Percentiles rank a stretch among this genome's conserved stretches.
phyloP scores from a whole-genome alignment of 1,140 invertebrate genomes.

The Macrobrachium rosenbergii region DNA sequence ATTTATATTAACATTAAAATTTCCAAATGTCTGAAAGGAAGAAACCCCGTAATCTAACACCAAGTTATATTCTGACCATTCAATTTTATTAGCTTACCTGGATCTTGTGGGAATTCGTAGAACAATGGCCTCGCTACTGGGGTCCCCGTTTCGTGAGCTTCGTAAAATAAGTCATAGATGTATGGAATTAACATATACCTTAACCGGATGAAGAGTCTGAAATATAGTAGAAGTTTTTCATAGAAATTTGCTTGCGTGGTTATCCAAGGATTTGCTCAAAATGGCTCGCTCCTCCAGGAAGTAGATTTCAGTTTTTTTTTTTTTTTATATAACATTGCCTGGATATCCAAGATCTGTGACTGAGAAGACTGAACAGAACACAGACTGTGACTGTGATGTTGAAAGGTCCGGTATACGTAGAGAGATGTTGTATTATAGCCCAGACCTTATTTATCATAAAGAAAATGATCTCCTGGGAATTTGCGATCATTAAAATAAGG shows the following conservation, averaged over 20 bases:
- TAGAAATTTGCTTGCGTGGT: not conserved
- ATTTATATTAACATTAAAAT: too few relatives aligned
- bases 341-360: too few relatives aligned
- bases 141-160: conserved; percentile 69
- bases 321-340: too few relatives aligned
- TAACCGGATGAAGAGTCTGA: conserved; percentile 44
- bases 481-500: not conserved
- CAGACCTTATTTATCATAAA: too few relatives aligned
- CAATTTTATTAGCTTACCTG: not conserved
- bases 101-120: conserved; percentile 68
- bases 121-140: conserved; percentile 71
- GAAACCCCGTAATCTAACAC: not conserved
- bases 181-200: conserved; percentile 85
- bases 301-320: too few relatives aligned
- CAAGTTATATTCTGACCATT: not conserved
- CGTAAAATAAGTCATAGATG: conserved; percentile 85
- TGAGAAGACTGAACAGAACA: too few relatives aligned
- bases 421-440: too few relatives aligned
- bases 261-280: not conserved
- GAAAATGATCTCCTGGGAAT: too few relatives aligned
- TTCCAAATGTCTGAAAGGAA: not conserved
- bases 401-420: too few relatives aligned
- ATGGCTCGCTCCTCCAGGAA: too few relatives aligned
- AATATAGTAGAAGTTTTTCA: not conserved
- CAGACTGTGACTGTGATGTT: too few relatives aligned